Base-by-base conservation (phyloP, 2,113 vertebrate genomes). In the Periophthalmus modestus region DNA sequence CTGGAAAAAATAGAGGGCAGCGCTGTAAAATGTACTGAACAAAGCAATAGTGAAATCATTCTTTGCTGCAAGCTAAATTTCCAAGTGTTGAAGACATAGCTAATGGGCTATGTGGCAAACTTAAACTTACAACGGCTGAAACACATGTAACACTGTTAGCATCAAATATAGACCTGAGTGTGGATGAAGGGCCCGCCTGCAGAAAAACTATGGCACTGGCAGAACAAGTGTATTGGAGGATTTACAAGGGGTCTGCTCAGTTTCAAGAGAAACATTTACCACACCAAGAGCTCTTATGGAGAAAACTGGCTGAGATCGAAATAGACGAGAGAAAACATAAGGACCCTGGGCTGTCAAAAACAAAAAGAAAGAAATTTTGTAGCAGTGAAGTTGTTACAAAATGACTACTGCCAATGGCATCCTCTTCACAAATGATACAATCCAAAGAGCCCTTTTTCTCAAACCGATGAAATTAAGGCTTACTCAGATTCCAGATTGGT, bases 401-500 rank as follows among this genome's bases (percentile, higher is more conserved):
- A 84, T 91, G 77, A 92, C 90, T 13, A 50, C 81, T 69, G 80
- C 87, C 0, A 92, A 83, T 12, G 71, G 80, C 46, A 74, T 80
- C 0, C 80, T 94, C 34, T 91, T 68, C 33, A 78, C 77, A 24
- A 58, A 66, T 55, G 82, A 92, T 47, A 89, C 74, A 78, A 54
- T 68, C 0, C 86, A 90, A 75, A 88, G 89, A 47, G 75, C 81
- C n/a, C 92, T 79, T 69, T 94, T 93, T 50, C 85, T 94, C 13
- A 82, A 28, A 52, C 93, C 90, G 92, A 87, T 94, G 84, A 93
- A 78, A 66, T 58, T 90, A 28, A 88, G 65, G 68, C 88, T 94
- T 66, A 11, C 74, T 11, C 63, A 59, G 5, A 82, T 74, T 23
- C 87, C 91, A 81, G 71, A 16, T n/a, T 39, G 71, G 68, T 80